Evolutionary conservation across 2,113 vertebrate species (phyloP), one percentile per base, ranked within the genome.

Genomic region (Struthidea cinerea): DNA sequence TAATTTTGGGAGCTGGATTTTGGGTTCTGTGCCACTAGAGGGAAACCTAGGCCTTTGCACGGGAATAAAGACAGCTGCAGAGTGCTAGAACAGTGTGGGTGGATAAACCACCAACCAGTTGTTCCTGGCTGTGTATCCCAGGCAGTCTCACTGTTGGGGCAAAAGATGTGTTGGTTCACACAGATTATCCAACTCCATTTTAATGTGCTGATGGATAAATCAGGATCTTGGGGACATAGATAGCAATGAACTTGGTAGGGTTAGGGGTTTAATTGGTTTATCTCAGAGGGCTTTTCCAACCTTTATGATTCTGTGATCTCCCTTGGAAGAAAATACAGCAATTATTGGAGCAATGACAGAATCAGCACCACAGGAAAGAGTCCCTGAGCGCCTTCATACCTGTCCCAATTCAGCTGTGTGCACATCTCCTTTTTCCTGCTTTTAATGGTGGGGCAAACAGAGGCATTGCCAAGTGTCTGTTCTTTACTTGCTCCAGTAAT

Each of bases 1-100:
- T 32, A 5, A 4, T 83, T 84, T 46, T 53, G 60, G 59, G 52
- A 80, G 70, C n/a, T 98, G 97, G 90, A 71, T 57, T 98, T 92
- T 90, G 44, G 1, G 10, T 91, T 76, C 87, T 81, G 16, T 20
- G 80, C 98, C 98, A 65, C 97, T 91, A 98, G 98, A 97, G 97
- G 98, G 98, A 97, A 96, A 64, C 96, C 89, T 95, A 79, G 21
- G 39, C 75, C 93, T 96, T 69, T 49, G 61, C 91, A 78, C 89
- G 82, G 19, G 63, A n/a, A 9, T 7, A 4, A 19, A 61, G 42
- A 35, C 39, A 37, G 4, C 59, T 41, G 63, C 57, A 19, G n/a
- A 69, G 39, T 33, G 73, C 64, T 82, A 84, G 47, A 14, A 4
- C 7, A 10, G 55, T 53, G 4, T 3, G 59, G n/a, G 12, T 46